Base-by-base conservation (phyloP, 2,113 vertebrate species). In the Halcyon malimbica region DNA sequence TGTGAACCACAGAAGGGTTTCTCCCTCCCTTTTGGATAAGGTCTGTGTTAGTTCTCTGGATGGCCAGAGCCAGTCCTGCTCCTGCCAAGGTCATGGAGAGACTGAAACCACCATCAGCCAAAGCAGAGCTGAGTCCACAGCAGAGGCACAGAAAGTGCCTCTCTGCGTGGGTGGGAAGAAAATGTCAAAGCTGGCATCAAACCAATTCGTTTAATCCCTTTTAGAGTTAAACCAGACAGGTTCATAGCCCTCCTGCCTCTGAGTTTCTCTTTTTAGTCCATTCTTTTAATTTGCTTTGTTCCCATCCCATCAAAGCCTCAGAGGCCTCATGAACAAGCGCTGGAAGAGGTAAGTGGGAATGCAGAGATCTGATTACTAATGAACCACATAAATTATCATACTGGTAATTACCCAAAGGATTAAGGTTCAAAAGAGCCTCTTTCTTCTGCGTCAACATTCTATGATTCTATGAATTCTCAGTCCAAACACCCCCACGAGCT, bases 331-430 rank as follows among this genome's bases (percentile, higher is more conserved):
- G 59, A 93, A 59, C 64, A 71, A 74, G 50, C 19, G 19, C 29
- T 64, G 57, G 46, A 60, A 79, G 37, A 85, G 67, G 74, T 17
- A 37, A 74, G 56, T 7, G 37, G 74, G 50, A 85, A 87, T 33
- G 67, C n/a, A 83, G 44, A 26, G 64, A 73, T 54, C 0, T 79
- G 81, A 48, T 91, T 79, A 42, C 28, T 90, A 90, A 85, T 14
- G 37, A 91, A 42, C 39, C 17, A 80, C 71, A 67, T 31, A 7
- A 84, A 87, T 93, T 63, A 91, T 19, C 78, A 35, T 46, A 9
- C 62, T 62, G 31, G 19, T 54, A 67, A 94, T 90, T 88, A 85
- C 65, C 65, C 90, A 81, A 13, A 71, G 89, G 89, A 81, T 26
- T 4, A 7, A 53, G 51, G 84, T 69, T 94, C 87, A 50, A 78